Evolutionary conservation across 2,113 vertebrate genomes (phyloP), one percentile per base, ranked within the genome.

Genomic region (Corythaixoides concolor): DNA sequence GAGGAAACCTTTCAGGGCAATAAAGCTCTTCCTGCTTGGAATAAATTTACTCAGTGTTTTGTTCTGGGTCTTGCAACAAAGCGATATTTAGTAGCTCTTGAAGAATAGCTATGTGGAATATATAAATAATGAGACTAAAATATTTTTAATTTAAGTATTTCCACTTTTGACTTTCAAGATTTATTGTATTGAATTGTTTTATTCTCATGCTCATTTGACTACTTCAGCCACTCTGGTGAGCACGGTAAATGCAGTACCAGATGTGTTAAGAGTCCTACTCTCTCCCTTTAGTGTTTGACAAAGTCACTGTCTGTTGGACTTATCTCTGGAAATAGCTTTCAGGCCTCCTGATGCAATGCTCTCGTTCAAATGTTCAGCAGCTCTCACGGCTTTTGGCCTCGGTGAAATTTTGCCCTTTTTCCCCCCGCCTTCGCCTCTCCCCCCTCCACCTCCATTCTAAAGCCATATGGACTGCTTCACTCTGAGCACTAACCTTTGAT

Each of bases 391-490:
- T 91, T 81, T 91, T 79, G 63, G 59, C 85, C 41, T 80, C 39
- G 16, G 17, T 62, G 50, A 77, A 70, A 12, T 45, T 69, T 82
- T 33, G 32, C 59, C 35, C 33, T 68, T 62, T 11, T 10, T 55
- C 19, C 52, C 83, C 77, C 37, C 37, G 64, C 16, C 62, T 80
- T 73, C 5, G 3, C 27, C 20, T 85, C 30, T 43, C 15, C 33
- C 53, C 28, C 24, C 37, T n/a, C 43, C 39, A 30, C 22, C 45
- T 73, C 45, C 60, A 90, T 23, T 23, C 68, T 59, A 20, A 77
- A 93, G 95, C 96, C 96, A 97, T 96, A 94, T 95, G 95, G 85
- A 93, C 49, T 95, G 58, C 83, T 91, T 96, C 90, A 97, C 73
- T 94, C 64, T 49, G 68, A 86, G 75, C 68, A 28, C 49, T 63